phyloP scores from a whole-genome alignment of 2,113 vertebrate species.

The Corythaeola cristata region DNA sequence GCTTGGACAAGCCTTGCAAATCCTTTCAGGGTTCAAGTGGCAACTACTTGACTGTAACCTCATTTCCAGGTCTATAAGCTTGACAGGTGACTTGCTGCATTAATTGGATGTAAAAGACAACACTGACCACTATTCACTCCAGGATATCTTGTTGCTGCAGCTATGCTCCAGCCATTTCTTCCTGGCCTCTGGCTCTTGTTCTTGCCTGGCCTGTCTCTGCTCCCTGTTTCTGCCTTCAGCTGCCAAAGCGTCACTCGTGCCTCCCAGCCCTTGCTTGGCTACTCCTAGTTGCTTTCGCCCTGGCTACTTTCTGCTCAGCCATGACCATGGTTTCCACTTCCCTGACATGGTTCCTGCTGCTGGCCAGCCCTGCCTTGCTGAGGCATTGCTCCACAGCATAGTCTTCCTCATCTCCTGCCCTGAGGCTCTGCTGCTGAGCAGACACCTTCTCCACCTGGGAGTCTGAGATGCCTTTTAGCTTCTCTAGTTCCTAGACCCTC shows the following conservation, averaged over 20 bases:
- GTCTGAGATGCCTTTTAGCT: not conserved
- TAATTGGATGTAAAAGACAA: not conserved
- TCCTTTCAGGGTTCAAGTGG: not conserved
- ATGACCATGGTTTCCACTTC: not conserved
- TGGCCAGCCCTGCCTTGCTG: not conserved
- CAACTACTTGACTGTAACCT: not conserved
- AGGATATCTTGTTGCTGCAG: not conserved
- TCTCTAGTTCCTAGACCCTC: not conserved
- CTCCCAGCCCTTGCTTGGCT: not conserved
- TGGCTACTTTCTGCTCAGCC: not conserved
- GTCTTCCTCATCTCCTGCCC: not conserved
- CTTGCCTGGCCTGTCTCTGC: not conserved
- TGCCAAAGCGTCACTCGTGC: fast-evolving
- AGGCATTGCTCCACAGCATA: not conserved
- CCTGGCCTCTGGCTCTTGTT: not conserved
- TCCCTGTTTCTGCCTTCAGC: not conserved
- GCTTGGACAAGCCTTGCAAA: not conserved
- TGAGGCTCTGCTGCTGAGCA: not conserved
- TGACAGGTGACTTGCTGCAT: not conserved
- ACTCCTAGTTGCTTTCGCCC: not conserved
- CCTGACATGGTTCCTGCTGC: fast-evolving
- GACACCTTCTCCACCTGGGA: not conserved
- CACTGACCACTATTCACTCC: not conserved
- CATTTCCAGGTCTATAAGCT: not conserved
- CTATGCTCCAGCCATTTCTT: not conserved